Evolutionary conservation across 2,888 invertebrate species (phyloP).

Genomic region (Cabera pusaria): DNA sequence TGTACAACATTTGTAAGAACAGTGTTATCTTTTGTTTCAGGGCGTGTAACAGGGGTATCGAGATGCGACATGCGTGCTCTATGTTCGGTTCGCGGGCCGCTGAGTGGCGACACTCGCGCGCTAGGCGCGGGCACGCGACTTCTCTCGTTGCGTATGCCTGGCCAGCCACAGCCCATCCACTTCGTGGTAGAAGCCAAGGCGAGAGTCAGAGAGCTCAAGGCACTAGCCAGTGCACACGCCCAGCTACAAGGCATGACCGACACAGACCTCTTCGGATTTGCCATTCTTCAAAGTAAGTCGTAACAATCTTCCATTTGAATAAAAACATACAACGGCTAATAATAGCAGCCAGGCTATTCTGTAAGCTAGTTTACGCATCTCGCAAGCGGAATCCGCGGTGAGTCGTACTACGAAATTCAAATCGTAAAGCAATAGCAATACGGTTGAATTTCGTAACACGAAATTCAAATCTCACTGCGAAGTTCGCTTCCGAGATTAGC

Average conservation of each 20-base stretch:
- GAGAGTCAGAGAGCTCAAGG: slow-evolving; percentile 91
- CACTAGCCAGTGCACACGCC: slow-evolving; percentile 91
- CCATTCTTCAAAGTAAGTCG: slow-evolving; percentile 90
- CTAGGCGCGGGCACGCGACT: slow-evolving; percentile 86
- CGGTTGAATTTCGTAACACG: too few species aligned
- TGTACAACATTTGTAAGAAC: neutral
- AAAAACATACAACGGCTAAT: too few species aligned
- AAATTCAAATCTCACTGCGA: too few species aligned
- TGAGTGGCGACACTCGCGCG: slow-evolving; percentile 89
- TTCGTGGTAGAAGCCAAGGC: slow-evolving; percentile 90
- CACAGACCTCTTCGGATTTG: slow-evolving; percentile 93
- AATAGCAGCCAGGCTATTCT: too few species aligned
- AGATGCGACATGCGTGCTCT: slow-evolving; percentile 88
- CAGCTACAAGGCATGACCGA: slow-evolving; percentile 92
- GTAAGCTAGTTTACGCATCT: too few species aligned
- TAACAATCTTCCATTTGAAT: too few species aligned
- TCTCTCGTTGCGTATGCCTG: slow-evolving; percentile 86
- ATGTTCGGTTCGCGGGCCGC: slow-evolving; percentile 93
- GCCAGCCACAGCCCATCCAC: slow-evolving; percentile 74
- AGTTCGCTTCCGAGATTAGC: too few species aligned
- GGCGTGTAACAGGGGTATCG: slow-evolving; percentile 76
- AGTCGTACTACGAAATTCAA: too few species aligned
- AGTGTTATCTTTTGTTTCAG: slow-evolving; percentile 51
- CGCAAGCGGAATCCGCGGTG: too few species aligned
- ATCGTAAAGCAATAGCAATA: too few species aligned